phyloP scores from a whole-genome alignment of 2,113 vertebrate species.

The Dicrurus megarhynchus region DNA sequence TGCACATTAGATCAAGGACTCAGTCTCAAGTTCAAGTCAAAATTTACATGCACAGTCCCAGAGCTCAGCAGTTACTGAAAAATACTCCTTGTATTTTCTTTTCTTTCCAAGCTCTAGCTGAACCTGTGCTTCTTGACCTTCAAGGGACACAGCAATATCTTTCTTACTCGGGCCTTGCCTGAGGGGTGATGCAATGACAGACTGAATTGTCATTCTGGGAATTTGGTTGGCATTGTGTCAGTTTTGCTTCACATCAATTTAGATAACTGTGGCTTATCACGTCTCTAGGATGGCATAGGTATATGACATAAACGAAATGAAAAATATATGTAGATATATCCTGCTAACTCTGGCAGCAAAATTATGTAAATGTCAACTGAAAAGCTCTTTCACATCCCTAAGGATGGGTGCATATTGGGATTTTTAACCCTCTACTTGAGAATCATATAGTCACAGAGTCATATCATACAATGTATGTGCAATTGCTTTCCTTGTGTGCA shows the following conservation, averaged over 20 bases:
- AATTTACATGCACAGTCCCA: background rate
- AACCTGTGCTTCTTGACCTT: conserved; percentile 3
- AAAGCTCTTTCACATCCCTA: background rate
- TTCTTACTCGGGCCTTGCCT: background rate
- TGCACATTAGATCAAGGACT: background rate
- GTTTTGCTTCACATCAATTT: conserved; percentile 15
- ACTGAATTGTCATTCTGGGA: background rate
- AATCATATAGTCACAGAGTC: background rate
- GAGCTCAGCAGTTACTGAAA: background rate
- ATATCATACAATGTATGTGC: background rate
- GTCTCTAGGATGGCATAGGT: background rate
- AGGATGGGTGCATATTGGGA: background rate
- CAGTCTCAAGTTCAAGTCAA: background rate
- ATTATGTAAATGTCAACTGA: background rate
- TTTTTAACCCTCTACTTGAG: background rate
- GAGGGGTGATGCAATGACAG: background rate
- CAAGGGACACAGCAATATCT: background rate
- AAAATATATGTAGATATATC: background rate
- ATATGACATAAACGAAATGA: background rate
- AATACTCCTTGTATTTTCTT: background rate
- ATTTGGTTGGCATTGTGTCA: conserved; percentile 29
- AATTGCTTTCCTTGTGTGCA: background rate
- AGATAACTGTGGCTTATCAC: background rate
- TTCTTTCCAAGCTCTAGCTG: background rate
- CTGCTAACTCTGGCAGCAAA: background rate